Evolutionary conservation across 92 coral and sea anemone genomes (phyloP).

Genomic region (Phenganax marumi): DNA sequence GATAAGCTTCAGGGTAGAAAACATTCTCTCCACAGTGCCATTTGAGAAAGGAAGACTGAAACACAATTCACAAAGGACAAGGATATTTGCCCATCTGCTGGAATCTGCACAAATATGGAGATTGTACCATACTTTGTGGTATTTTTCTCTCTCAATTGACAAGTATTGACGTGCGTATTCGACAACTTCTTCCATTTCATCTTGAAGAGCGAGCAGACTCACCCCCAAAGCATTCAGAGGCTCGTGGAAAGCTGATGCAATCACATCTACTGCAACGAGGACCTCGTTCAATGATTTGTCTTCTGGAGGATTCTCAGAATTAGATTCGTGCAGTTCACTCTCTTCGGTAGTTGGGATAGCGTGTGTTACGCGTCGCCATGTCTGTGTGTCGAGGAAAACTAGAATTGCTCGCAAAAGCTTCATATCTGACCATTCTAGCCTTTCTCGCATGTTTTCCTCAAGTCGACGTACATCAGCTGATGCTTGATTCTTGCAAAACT

Average conservation of each 20-base stretch:
- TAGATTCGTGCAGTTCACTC: background rate
- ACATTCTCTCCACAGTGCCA: constrained; percentile 33
- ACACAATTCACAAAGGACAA: constrained; percentile 31
- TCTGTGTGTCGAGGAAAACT: constrained; percentile 33
- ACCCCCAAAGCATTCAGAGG: constrained; percentile 24
- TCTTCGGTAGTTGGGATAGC: background rate
- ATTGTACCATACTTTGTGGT: constrained; percentile 34
- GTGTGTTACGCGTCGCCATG: constrained; percentile 11
- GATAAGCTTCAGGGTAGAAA: constrained; percentile 16
- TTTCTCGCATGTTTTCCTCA: constrained; percentile 22
- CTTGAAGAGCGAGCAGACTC: constrained; percentile 22
- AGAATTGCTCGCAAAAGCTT: constrained; percentile 33
- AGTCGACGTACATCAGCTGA: constrained; percentile 31
- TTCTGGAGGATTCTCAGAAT: background rate
- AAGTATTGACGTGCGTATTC: constrained; percentile 21
- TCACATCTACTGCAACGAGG: constrained; percentile 14
- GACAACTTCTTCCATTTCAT: constrained; percentile 29
- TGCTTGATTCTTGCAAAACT: constrained; percentile 21
- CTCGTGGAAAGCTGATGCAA: background rate
- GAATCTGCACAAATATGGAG: constrained; percentile 24
- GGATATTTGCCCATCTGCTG: constrained; percentile 20
- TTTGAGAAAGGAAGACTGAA: constrained; percentile 30
- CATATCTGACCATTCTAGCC: constrained; percentile 25
- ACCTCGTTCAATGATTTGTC: constrained; percentile 28
- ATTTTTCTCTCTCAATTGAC: constrained; percentile 20